phyloP scores from a whole-genome alignment of 2,888 invertebrate genomes.

The Drosophila maculinotata region DNA sequence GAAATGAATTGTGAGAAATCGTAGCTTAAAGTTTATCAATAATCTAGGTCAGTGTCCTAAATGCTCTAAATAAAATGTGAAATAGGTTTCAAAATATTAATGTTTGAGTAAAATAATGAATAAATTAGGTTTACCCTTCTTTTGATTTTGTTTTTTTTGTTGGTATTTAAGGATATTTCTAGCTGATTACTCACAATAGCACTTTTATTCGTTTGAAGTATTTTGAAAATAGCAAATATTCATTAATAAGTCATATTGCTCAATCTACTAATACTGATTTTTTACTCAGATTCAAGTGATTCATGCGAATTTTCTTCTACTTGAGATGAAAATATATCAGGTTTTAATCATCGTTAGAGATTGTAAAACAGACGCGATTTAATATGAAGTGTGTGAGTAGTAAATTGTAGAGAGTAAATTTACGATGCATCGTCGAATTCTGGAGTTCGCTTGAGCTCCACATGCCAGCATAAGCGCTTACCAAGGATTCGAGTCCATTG shows the following conservation, averaged over 20 bases:
- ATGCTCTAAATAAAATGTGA: no score
- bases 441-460: neutral
- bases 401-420: conserved; percentile 31
- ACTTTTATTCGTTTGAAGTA: neutral
- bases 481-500: neutral
- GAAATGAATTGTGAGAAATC: neutral
- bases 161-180: neutral
- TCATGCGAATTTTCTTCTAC: neutral
- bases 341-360: conserved; percentile 11
- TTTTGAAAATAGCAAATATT: neutral
- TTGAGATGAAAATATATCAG: conserved; percentile 3
- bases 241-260: neutral
- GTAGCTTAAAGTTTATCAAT: conserved; percentile 6
- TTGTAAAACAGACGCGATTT: neutral
- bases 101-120: no score
- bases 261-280: neutral
- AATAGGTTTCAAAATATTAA: no score
- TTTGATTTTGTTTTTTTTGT: no score
- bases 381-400: neutral
- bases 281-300: neutral
- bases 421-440: conserved; percentile 23
- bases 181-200: no score
- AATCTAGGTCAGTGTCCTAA: conserved; percentile 5
- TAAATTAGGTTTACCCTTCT: no score
- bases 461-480: neutral